A percentile compares a stretch with the other conserved stretches of the same genome.
Evolutionary conservation across 2,888 invertebrate genomes (phyloP).

Genomic region (Agapetus fuscipes): DNA sequence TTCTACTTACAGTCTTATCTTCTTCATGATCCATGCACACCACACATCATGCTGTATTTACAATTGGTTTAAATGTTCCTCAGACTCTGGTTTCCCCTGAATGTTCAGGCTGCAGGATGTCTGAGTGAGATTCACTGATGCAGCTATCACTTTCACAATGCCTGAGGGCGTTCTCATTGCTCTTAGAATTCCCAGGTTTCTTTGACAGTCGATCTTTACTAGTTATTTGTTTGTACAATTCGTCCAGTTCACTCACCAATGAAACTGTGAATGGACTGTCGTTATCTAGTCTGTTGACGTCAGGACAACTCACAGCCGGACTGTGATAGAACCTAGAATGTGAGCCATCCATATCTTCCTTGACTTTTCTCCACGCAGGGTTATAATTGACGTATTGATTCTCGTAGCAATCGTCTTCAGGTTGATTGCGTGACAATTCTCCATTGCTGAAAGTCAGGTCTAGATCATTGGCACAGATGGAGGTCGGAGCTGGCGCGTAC

Average conservation of each 20-base stretch:
- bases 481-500: slow-evolving; percentile 51
- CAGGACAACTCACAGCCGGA: slow-evolving; percentile 39
- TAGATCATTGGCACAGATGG: slow-evolving; percentile 43
- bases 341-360: slow-evolving; percentile 34
- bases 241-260: slow-evolving; percentile 52
- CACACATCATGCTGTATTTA: no score
- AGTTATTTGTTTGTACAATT: slow-evolving; percentile 59
- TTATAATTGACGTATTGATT: slow-evolving; percentile 49
- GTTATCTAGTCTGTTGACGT: slow-evolving; percentile 37
- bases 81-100: slow-evolving; percentile 39
- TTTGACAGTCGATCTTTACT: slow-evolving; percentile 33
- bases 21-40: no score
- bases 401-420: slow-evolving; percentile 40
- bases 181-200: slow-evolving; percentile 32
- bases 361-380: slow-evolving; percentile 38
- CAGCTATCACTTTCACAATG: slow-evolving; percentile 41
- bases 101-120: slow-evolving; percentile 26
- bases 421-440: slow-evolving; percentile 21
- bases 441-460: slow-evolving; percentile 31
- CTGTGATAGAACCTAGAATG: slow-evolving; percentile 37
- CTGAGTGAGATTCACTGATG: slow-evolving; percentile 40
- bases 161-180: slow-evolving; percentile 38
- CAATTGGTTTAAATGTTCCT: no score
- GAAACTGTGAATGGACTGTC: slow-evolving; percentile 37
- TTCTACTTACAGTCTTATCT: no score